phyloP scores from a whole-genome alignment of 2,113 vertebrate genomes.

The Nycticorax nycticorax region DNA sequence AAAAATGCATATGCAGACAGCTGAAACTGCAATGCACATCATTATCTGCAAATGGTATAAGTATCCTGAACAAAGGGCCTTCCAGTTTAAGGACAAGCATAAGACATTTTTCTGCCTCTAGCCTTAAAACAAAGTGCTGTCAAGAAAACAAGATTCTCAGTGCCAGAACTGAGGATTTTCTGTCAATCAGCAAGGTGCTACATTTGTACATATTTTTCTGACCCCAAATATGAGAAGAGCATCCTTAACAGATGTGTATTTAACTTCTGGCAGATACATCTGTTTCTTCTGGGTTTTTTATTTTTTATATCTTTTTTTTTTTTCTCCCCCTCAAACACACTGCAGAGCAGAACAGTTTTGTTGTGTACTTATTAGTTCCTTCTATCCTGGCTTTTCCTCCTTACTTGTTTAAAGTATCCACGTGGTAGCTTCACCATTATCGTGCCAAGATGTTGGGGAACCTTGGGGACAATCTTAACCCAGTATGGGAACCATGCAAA shows the following conservation, averaged over 20 bases:
- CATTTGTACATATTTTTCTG: conserved; percentile 84
- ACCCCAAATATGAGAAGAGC: conserved; percentile 82
- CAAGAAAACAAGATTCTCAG: conserved; percentile 86
- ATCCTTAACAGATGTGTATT: conserved; percentile 82
- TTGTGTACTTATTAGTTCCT: conserved; percentile 52
- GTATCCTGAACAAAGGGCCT: conserved; percentile 84
- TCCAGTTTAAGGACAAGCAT: conserved; percentile 83
- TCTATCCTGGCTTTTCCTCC: conserved; percentile 4
- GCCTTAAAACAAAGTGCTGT: conserved; percentile 89
- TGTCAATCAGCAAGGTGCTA: conserved; percentile 83
- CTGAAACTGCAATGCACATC: conserved; percentile 86
- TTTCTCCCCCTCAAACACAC: conserved; percentile 35
- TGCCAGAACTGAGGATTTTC: conserved; percentile 86
- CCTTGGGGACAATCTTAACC: background rate
- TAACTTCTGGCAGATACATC: conserved; percentile 82
- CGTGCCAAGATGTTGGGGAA: background rate
- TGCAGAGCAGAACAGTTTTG: conserved; percentile 22
- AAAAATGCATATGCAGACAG: conserved; percentile 88
- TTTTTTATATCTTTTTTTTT: conserved; percentile 24
- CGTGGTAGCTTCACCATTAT: background rate
- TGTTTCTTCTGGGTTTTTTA: conserved; percentile 71
- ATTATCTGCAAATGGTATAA: conserved; percentile 89
- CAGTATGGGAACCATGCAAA: accelerated
- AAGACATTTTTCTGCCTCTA: conserved; percentile 83
- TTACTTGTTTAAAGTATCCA: background rate